Conservation (phyloP, 2,797 vertebrate genomes). For the Melanotaenia nigrans region DNA sequence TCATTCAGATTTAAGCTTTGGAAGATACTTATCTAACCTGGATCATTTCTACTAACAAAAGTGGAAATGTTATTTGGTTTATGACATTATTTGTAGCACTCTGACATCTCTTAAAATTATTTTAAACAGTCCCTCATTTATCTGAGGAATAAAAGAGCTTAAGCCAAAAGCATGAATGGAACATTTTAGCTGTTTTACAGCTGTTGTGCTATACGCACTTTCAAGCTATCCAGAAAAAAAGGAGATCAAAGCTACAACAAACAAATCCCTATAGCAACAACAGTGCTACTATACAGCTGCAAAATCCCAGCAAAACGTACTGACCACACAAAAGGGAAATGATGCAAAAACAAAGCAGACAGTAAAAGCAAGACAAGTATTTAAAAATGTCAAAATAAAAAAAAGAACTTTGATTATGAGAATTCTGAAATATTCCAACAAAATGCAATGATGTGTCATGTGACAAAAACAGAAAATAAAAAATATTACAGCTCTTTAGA, state of each 20-base stretch:
- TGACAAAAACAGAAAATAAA: conserved; percentile 58
- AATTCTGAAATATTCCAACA: conserved; percentile 38
- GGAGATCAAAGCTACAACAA: not conserved
- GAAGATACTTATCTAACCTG: not conserved
- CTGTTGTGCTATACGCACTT: not conserved
- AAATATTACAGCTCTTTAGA: conserved; percentile 63
- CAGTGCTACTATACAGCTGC: not conserved
- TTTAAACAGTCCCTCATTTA: not conserved
- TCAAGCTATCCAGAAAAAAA: conserved; percentile 20
- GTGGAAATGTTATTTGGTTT: not conserved
- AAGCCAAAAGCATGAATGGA: not conserved
- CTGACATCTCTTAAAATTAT: not conserved
- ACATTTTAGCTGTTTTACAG: not conserved
- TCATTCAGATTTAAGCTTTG: not conserved
- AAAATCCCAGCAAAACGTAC: conserved; percentile 12
- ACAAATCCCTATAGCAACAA: conserved; percentile 1
- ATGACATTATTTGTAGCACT: not conserved
- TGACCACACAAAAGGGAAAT: conserved; percentile 14
- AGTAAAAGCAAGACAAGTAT: conserved; percentile 29
- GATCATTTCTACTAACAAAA: not conserved
- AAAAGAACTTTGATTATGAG: conserved; percentile 30
- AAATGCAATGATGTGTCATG: conserved; percentile 32
- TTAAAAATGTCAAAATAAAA: conserved; percentile 19
- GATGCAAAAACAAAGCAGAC: conserved; percentile 13
- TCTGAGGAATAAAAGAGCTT: not conserved